phyloP scores from a whole-genome alignment of 2,888 invertebrate genomes.

The Frankliniella fusca region DNA sequence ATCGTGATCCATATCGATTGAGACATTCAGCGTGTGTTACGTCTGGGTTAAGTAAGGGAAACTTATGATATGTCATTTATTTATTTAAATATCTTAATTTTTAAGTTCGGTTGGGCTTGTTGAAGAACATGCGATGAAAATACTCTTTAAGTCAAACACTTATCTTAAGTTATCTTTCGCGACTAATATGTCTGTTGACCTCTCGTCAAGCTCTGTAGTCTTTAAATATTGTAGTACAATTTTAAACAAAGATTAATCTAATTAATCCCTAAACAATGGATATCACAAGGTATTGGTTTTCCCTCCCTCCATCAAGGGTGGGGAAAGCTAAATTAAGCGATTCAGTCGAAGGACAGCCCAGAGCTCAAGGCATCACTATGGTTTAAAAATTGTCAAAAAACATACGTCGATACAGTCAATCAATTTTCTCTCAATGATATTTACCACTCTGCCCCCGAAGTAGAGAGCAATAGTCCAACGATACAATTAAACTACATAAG shows the following conservation, averaged over 20 bases:
- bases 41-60: too few relatives aligned
- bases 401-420: too few relatives aligned
- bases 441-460: too few relatives aligned
- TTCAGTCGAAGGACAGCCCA: conserved; percentile 17
- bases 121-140: background rate
- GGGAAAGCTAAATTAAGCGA: background rate
- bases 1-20: too few relatives aligned
- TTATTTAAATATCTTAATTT: conserved; percentile 10
- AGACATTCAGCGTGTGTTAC: too few relatives aligned
- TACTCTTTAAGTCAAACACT: background rate
- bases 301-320: background rate
- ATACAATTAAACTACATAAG: too few relatives aligned
- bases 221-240: background rate
- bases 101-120: background rate
- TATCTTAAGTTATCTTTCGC: background rate
- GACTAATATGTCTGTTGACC: background rate
- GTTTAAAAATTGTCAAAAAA: too few relatives aligned
- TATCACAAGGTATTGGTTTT: conserved; percentile 16
- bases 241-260: background rate
- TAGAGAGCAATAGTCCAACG: too few relatives aligned
- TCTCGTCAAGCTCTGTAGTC: background rate
- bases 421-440: too few relatives aligned
- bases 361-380: background rate
- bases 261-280: conserved; percentile 14
- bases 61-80: background rate